phyloP scores from a whole-genome alignment of 2,113 vertebrate species.

The Oenanthe oenanthe region DNA sequence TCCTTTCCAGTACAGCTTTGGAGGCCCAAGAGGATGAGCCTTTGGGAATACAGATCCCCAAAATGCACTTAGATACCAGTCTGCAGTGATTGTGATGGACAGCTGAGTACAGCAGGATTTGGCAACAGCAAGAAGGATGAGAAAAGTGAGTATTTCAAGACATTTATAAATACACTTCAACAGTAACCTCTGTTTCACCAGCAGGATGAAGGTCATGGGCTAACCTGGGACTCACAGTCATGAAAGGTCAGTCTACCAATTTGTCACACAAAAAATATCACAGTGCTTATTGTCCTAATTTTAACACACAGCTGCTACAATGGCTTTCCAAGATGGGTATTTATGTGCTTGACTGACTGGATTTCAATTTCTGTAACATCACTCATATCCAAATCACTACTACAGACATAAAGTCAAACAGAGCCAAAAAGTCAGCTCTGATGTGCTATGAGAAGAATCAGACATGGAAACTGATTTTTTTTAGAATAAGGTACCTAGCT shows the following conservation, averaged over 20 bases:
- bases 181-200: not conserved
- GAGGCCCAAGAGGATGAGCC: not conserved
- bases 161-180: not conserved
- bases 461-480: not conserved
- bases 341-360: not conserved
- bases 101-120: not conserved
- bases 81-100: not conserved
- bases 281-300: not conserved
- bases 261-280: constrained; percentile 3
- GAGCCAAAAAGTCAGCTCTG: too few species aligned
- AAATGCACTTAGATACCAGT: not conserved
- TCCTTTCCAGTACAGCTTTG: not conserved
- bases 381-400: not conserved
- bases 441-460: not conserved
- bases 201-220: not conserved
- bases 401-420: not conserved
- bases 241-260: constrained; percentile 21
- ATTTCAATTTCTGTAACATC: not conserved
- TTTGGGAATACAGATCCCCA: not conserved
- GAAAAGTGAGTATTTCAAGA: not conserved
- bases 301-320: not conserved
- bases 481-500: not conserved
- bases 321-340: not conserved
- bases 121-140: not conserved
- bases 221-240: not conserved